Percentiles rank a stretch among this genome's conserved stretches.
These are phyloP conservation scores for Fregetta grallaria DNA, from an alignment of 2,113 vertebrate species.

Conservation along the genomic window DNA sequence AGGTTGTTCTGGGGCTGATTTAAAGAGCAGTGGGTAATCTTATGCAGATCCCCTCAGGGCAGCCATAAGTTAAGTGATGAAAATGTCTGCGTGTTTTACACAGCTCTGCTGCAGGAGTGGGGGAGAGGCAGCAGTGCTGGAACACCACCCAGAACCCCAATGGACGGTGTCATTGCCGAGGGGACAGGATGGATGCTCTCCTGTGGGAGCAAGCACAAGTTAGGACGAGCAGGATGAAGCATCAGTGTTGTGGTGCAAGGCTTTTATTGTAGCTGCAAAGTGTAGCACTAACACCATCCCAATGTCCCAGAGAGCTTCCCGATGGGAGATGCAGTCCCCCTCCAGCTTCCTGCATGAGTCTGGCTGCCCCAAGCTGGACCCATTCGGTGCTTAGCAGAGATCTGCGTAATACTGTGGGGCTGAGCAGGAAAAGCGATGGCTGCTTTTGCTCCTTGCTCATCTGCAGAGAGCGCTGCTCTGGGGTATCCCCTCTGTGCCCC, in stretches of 20 bases:
- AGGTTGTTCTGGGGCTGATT: slow-evolving; percentile 49
- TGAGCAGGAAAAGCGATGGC: neutral
- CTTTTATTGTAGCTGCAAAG: neutral
- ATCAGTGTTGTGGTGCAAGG: fast-evolving
- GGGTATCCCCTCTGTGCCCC: neutral
- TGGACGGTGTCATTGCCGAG: fast-evolving
- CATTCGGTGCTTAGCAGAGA: fast-evolving
- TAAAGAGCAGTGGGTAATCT: slow-evolving; percentile 18
- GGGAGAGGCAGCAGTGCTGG: neutral
- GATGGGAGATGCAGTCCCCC: neutral
- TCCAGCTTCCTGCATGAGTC: neutral
- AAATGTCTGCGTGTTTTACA: slow-evolving; percentile 3
- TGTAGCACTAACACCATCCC: neutral
- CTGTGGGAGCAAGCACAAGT: neutral
- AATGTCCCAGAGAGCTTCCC: neutral
- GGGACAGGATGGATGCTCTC: neutral
- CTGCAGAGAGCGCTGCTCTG: neutral
- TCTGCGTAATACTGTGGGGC: neutral
- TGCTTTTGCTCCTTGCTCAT: neutral
- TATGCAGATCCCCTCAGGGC: neutral
- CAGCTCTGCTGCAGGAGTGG: neutral
- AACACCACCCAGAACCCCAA: neutral
- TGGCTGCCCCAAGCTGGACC: neutral
- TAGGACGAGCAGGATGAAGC: fast-evolving
- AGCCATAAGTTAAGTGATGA: neutral